Evolutionary conservation across 2,113 vertebrate species (phyloP).

Genomic region (Bubo blakistoni): DNA sequence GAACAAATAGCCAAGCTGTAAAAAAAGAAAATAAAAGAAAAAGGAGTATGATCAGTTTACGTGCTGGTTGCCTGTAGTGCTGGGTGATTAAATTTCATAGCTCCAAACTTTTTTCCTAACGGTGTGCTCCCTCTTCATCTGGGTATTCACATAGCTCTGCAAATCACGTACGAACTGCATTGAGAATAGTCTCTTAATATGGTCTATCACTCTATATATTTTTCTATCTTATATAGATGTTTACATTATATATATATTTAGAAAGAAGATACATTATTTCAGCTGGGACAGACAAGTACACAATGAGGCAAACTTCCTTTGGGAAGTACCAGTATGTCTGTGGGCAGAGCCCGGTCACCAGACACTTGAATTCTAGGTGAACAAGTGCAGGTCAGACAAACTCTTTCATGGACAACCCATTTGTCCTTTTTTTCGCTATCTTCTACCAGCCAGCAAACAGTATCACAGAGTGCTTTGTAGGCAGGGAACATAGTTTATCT

Average conservation of each 20-base stretch:
- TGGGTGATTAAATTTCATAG: not conserved
- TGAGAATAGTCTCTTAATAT: not conserved
- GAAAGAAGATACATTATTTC: not conserved
- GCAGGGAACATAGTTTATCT: not conserved
- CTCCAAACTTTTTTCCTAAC: not conserved
- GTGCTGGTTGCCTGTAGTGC: not conserved
- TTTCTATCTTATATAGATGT: not conserved
- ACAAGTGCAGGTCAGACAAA: not conserved
- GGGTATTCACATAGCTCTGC: not conserved
- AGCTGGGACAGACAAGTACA: not conserved
- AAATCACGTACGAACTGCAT: not conserved
- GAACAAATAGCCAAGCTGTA: not conserved
- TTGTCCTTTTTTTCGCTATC: not conserved
- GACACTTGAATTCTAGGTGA: not conserved
- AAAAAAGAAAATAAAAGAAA: not conserved
- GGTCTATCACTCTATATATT: not conserved
- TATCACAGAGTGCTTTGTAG: not conserved
- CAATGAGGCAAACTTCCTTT: not conserved
- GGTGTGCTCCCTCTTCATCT: not conserved
- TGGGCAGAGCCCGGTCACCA: not conserved
- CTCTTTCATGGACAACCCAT: not conserved
- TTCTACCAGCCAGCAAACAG: not conserved
- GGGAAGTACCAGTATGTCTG: not conserved
- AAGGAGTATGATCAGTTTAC: not conserved
- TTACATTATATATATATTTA: not conserved